Percentiles rank a stretch among this genome's conserved stretches.
Conservation (phyloP, 2,113 vertebrate genomes). For the Heterochromis multidens region DNA sequence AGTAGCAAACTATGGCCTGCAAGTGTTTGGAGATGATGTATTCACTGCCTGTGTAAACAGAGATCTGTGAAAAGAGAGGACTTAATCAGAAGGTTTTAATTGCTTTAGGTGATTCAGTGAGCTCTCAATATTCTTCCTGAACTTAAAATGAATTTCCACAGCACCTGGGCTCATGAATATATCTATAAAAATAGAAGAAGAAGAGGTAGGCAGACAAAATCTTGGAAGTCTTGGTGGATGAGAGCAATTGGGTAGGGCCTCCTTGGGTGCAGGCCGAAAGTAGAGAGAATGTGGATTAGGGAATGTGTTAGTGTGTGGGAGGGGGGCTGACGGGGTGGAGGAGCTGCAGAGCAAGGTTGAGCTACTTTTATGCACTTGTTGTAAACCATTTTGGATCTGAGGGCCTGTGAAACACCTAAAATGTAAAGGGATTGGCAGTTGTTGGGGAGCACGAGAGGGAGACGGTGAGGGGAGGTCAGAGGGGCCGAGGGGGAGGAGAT, state of each 20-base stretch:
- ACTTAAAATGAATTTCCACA: background rate
- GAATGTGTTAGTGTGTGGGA: background rate
- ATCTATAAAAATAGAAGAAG: background rate
- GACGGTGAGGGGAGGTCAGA: conserved; percentile 29
- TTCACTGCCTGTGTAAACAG: background rate
- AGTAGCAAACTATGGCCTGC: background rate
- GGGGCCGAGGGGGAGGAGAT: conserved; percentile 28
- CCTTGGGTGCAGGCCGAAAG: background rate
- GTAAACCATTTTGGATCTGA: conserved; percentile 42
- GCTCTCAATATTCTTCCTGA: background rate
- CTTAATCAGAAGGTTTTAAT: background rate
- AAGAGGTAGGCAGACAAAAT: background rate
- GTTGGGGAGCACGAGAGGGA: background rate
- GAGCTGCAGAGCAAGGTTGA: conserved; percentile 42
- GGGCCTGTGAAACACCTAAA: conserved; percentile 64
- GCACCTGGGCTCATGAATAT: background rate
- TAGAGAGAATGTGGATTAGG: background rate
- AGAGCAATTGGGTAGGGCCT: background rate
- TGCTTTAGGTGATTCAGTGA: background rate
- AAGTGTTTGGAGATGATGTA: background rate
- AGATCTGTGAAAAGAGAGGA: background rate
- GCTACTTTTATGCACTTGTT: conserved; percentile 74
- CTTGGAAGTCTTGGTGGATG: background rate
- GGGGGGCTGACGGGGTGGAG: background rate
- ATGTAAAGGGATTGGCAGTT: conserved; percentile 67